Percentiles rank a stretch among this genome's conserved stretches.
Evolutionary conservation across 2,888 invertebrate genomes (phyloP).

Genomic region (Tipula lateralis): DNA sequence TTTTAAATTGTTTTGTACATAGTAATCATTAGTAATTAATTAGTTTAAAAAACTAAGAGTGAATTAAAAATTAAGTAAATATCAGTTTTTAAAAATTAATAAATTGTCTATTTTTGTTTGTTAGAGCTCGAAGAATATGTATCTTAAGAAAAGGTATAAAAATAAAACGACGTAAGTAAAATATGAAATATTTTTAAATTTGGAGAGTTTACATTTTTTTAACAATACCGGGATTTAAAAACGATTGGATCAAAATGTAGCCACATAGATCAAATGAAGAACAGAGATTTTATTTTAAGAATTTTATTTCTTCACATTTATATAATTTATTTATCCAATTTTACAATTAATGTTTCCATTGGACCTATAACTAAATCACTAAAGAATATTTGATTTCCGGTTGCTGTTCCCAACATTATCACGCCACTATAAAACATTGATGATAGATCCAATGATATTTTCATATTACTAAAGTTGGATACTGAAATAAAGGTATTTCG

Average conservation of each 20-base stretch:
- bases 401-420: conserved; percentile 39
- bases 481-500: conserved; percentile 71
- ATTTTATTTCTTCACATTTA: neutral
- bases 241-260: no score
- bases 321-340: conserved; percentile 53
- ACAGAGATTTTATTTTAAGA: neutral
- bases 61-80: conserved; percentile 5
- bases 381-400: conserved; percentile 47
- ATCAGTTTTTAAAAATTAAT: neutral
- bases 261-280: no score
- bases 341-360: conserved; percentile 59
- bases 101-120: neutral
- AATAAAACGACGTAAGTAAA: neutral
- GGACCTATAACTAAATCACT: conserved; percentile 50
- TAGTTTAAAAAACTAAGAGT: conserved; percentile 6
- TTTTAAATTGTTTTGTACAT: neutral
- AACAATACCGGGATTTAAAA: no score
- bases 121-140: neutral
- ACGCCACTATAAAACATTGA: conserved; percentile 69
- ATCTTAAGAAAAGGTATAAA: neutral
- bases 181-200: neutral
- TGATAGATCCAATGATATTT: conserved; percentile 65
- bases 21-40: neutral
- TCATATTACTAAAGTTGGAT: conserved; percentile 61
- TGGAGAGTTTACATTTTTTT: no score